A percentile compares a stretch with the other conserved stretches of the same genome.
Conservation (phyloP, 2,888 invertebrate species). For the Lottia gigantea region DNA sequence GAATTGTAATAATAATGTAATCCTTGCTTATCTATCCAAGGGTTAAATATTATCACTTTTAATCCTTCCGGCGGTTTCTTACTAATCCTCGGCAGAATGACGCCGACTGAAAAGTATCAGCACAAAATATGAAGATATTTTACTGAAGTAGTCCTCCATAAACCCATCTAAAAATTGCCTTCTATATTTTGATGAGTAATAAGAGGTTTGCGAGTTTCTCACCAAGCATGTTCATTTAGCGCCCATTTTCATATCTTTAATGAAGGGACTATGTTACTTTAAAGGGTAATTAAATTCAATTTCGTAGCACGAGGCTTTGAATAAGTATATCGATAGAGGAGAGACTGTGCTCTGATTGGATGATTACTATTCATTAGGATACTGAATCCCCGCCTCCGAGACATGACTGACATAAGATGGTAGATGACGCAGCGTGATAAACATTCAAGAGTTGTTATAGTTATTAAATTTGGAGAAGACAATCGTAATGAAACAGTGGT, state of each 20-base stretch:
- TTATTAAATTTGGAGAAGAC: slow-evolving; percentile 27
- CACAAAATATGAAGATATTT: background rate
- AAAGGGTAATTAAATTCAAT: background rate
- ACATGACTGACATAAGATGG: background rate
- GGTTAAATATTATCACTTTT: slow-evolving; percentile 8
- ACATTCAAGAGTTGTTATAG: slow-evolving; percentile 15
- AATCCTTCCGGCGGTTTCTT: slow-evolving; percentile 8
- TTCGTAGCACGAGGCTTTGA: background rate
- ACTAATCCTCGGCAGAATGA: background rate
- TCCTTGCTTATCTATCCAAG: background rate
- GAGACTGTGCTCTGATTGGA: background rate
- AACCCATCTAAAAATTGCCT: background rate
- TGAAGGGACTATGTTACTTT: background rate
- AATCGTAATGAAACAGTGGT: slow-evolving; percentile 27
- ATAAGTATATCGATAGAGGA: background rate
- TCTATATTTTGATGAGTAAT: background rate
- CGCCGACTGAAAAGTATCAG: background rate
- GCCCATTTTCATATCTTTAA: background rate
- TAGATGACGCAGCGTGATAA: slow-evolving; percentile 15
- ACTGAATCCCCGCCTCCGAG: background rate
- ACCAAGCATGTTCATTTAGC: slow-evolving; percentile 1
- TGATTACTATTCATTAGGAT: background rate
- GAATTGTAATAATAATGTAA: slow-evolving; percentile 10
- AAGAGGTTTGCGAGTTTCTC: background rate
- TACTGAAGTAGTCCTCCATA: no score